Percentiles rank a stretch among this genome's conserved stretches.
Conservation (phyloP, 1,140 invertebrate species). For the Schlechtendalia chinensis region DNA sequence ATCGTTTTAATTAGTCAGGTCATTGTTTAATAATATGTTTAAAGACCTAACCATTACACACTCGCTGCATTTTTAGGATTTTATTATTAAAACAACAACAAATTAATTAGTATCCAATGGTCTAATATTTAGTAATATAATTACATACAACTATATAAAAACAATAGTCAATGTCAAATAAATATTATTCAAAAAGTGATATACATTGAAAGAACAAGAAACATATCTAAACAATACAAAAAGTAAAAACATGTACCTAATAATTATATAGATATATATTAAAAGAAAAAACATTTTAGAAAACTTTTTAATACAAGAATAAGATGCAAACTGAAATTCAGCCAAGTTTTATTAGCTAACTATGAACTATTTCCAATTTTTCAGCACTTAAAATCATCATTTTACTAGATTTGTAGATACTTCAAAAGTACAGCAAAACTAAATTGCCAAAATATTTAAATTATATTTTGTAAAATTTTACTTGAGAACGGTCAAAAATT, state of each 20-base stretch:
- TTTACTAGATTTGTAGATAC: too few relatives aligned
- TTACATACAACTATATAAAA: neutral
- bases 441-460: neutral
- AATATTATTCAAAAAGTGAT: neutral
- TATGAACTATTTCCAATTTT: neutral
- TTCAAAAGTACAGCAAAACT: neutral
- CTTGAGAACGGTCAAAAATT: too few relatives aligned
- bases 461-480: neutral
- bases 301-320: neutral
- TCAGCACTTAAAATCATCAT: too few relatives aligned
- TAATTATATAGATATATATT: neutral
- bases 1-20: slow-evolving; percentile 10
- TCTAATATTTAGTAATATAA: neutral
- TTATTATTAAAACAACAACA: neutral
- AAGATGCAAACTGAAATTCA: neutral
- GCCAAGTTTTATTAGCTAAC: neutral
- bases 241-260: neutral
- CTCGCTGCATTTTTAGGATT: neutral
- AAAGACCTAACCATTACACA: slow-evolving; percentile 6
- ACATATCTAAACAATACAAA: neutral
- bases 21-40: slow-evolving; percentile 10
- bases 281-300: neutral
- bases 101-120: neutral
- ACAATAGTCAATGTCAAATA: neutral
- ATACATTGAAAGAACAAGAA: neutral